Conservation (phyloP, 1,140 invertebrate genomes). For the Drosophila subobscura region DNA sequence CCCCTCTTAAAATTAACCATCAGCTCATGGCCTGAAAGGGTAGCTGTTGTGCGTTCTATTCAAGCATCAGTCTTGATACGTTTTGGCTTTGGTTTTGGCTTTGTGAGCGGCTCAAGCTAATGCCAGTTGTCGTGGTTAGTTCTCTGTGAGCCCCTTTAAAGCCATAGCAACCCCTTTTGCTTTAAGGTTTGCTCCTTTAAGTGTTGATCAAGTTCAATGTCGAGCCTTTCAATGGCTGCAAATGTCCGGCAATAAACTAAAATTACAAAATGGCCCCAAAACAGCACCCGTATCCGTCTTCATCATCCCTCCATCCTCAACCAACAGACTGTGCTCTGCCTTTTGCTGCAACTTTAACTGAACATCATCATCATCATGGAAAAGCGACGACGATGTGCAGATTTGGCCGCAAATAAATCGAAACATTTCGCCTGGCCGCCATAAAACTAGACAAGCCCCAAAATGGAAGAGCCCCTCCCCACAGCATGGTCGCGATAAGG, state of each 20-base stretch:
- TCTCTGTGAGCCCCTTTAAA: neutral
- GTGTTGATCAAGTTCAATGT: conserved; percentile 58
- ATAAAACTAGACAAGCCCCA: conserved; percentile 68
- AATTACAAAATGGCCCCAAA: conserved; percentile 53
- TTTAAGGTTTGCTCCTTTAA: neutral
- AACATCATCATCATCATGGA: conserved; percentile 28
- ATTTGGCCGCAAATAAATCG: conserved; percentile 76
- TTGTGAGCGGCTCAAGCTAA: neutral
- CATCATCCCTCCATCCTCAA: neutral
- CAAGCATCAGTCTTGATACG: too few relatives aligned
- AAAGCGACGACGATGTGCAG: conserved; percentile 47
- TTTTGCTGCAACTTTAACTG: neutral
- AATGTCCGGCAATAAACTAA: conserved; percentile 64
- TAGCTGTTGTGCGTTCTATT: too few relatives aligned
- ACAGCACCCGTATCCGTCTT: neutral
- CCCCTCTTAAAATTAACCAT: too few relatives aligned
- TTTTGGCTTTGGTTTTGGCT: too few relatives aligned
- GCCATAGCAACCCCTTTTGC: neutral
- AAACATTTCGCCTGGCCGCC: conserved; percentile 64
- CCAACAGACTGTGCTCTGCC: neutral
- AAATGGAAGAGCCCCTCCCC: conserved; percentile 13
- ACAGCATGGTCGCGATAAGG: conserved; percentile 45
- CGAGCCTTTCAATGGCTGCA: conserved; percentile 42
- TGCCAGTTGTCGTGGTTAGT: conserved; percentile 3
- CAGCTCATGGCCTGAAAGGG: too few relatives aligned